A percentile compares a stretch with the other conserved stretches of the same genome.
These are phyloP conservation scores for Pterobdella sp. DNA, from an alignment of 2,888 invertebrate genomes.

Conservation along the genomic window DNA sequence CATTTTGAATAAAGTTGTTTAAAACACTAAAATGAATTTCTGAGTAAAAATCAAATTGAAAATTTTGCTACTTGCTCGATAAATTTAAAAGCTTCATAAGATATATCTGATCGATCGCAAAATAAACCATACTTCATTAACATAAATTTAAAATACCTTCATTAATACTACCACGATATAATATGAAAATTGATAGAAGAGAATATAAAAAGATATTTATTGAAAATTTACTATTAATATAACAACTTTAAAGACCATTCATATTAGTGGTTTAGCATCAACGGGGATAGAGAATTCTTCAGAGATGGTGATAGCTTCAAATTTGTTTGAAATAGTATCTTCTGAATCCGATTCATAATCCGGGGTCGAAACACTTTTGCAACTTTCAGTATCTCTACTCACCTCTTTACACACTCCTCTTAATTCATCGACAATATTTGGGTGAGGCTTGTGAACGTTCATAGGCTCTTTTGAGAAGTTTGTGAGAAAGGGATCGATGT, in stretches of 20 bases:
- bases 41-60: not conserved
- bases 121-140: no score
- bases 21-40: not conserved
- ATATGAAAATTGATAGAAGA: no score
- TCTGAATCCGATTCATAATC: slow-evolving; percentile 26
- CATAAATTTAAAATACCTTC: no score
- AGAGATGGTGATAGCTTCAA: slow-evolving; percentile 17
- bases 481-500: slow-evolving; percentile 39
- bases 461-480: slow-evolving; percentile 9
- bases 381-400: not conserved
- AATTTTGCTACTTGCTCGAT: no score
- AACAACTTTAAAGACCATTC: no score
- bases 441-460: slow-evolving; percentile 43
- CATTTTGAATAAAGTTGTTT: not conserved
- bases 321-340: not conserved
- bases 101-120: no score
- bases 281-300: slow-evolving; percentile 18
- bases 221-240: no score
- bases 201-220: no score
- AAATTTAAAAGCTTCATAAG: no score
- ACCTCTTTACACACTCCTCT: slow-evolving; percentile 34
- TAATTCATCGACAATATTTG: slow-evolving; percentile 44
- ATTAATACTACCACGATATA: no score
- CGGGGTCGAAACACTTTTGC: not conserved
- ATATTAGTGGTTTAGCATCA: slow-evolving; percentile 15